These are phyloP conservation scores for Dipodomys stephensi DNA, from an alignment of 2,113 vertebrate species.

Conservation along the genomic window DNA sequence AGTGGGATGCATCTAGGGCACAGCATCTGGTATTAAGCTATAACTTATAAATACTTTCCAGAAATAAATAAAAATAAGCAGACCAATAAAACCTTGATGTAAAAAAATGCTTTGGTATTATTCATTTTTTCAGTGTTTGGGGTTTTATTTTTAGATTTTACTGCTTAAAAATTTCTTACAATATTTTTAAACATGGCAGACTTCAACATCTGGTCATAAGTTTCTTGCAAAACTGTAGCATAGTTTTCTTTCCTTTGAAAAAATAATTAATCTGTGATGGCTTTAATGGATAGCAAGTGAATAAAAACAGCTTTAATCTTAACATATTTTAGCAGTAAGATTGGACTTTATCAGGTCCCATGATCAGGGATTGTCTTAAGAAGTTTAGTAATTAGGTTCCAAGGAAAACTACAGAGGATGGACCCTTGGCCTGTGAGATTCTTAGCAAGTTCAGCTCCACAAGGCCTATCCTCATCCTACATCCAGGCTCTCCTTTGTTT, in stretches of 20 bases:
- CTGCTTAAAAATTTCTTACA: slow-evolving; percentile 63
- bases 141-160: slow-evolving; percentile 69
- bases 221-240: slow-evolving; percentile 63
- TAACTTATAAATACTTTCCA: slow-evolving; percentile 48
- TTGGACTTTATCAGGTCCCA: slow-evolving; percentile 51
- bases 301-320: slow-evolving; percentile 70
- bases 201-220: slow-evolving; percentile 68
- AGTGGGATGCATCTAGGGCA: background rate
- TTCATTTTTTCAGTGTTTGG: slow-evolving; percentile 48
- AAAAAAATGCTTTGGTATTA: slow-evolving; percentile 28
- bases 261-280: slow-evolving; percentile 73
- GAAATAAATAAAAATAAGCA: slow-evolving; percentile 62
- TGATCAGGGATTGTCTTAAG: slow-evolving; percentile 27
- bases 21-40: slow-evolving; percentile 59
- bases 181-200: slow-evolving; percentile 54
- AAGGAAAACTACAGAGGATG: slow-evolving; percentile 29
- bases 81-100: slow-evolving; percentile 41
- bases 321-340: slow-evolving; percentile 46
- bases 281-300: slow-evolving; percentile 66
- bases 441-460: background rate
- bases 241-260: slow-evolving; percentile 75
- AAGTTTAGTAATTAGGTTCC: slow-evolving; percentile 54
- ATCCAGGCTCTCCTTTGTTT: background rate
- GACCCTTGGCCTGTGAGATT: background rate
- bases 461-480: background rate